Evolutionary conservation across 2,113 vertebrate species (phyloP).

Genomic region (Archocentrus centrarchus): DNA sequence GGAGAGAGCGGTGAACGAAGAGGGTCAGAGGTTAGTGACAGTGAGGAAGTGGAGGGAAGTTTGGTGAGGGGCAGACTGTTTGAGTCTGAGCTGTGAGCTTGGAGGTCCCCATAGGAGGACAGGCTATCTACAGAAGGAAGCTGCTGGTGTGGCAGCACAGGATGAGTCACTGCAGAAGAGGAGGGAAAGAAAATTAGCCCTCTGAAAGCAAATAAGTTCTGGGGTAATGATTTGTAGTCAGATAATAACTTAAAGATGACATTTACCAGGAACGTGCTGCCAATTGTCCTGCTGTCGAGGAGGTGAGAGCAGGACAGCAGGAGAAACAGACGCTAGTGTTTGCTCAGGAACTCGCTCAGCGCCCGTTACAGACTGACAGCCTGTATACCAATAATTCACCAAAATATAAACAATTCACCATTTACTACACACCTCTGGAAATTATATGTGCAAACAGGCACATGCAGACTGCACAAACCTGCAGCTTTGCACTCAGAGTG

Average conservation of each 20-base stretch:
- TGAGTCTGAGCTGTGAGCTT: slow-evolving; percentile 48
- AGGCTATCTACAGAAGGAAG: slow-evolving; percentile 5
- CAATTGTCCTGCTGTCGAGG: slow-evolving; percentile 84
- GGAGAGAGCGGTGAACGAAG: slow-evolving; percentile 63
- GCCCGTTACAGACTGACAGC: not conserved
- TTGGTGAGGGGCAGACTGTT: slow-evolving; percentile 62
- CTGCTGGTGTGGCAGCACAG: not conserved
- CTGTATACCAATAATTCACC: slow-evolving; percentile 26
- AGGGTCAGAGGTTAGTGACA: slow-evolving; percentile 39
- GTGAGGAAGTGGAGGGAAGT: slow-evolving; percentile 52
- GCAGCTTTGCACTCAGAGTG: not conserved
- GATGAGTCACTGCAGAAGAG: slow-evolving; percentile 23
- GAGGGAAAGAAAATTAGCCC: not conserved
- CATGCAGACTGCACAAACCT: slow-evolving; percentile 36
- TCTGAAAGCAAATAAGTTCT: not conserved
- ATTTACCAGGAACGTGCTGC: slow-evolving; percentile 66
- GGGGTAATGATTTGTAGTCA: not conserved
- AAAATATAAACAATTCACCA: not conserved
- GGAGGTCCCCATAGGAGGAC: slow-evolving; percentile 53
- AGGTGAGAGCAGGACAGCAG: slow-evolving; percentile 88
- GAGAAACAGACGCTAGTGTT: slow-evolving; percentile 63
- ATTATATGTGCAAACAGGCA: not conserved
- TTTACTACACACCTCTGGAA: not conserved
- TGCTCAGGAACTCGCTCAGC: slow-evolving; percentile 10
- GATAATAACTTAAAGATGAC: not conserved